Base-by-base conservation (phyloP, 2,113 vertebrate genomes). In the Zosterops japonicus region DNA sequence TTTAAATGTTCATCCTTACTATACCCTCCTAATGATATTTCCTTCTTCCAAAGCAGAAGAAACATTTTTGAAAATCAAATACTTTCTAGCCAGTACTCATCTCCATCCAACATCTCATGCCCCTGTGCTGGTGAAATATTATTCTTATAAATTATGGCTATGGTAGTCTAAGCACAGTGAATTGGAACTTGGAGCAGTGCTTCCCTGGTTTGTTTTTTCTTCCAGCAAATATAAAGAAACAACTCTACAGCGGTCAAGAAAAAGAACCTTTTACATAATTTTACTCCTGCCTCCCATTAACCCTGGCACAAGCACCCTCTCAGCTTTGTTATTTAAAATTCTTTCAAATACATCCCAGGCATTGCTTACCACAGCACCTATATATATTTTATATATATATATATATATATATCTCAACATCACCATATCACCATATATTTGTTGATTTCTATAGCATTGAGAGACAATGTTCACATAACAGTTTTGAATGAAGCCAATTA, bases 401-500 rank as follows among this genome's bases (percentile, higher is more conserved):
- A 57, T 41, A n/a, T 35, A 28, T 14, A 13, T 56, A 57, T 57
- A 23, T 49, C 21, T 52, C 12, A 74, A 69, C 3, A 33, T 27
- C 16, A 70, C 4, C 24, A 64, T 7, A 33, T 27, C 16, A 70
- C 4, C 24, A 64, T 7, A 56, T 12, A 33, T 31, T 27, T 20
- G 1, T 17, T 41, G 2, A 25, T 21, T 52, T 76, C 35, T 76
- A 1, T 57, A 12, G 49, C 55, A 7, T 13, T 31, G 35, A 77
- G 8, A 53, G 2, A 11, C 11, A 39, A 22, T 11, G 3, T 35
- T 80, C 44, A 68, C 0, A 1, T 11, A 6, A 79, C 2, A 14
- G 1, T 65, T 87, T 60, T 53, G 14, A 89, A 68, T 0, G 4
- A 90, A 80, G 3, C 2, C 1, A 0, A 68, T 71, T 67, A 24